phyloP scores from a whole-genome alignment of 2,113 vertebrate species.

The Leucosticte australis region DNA sequence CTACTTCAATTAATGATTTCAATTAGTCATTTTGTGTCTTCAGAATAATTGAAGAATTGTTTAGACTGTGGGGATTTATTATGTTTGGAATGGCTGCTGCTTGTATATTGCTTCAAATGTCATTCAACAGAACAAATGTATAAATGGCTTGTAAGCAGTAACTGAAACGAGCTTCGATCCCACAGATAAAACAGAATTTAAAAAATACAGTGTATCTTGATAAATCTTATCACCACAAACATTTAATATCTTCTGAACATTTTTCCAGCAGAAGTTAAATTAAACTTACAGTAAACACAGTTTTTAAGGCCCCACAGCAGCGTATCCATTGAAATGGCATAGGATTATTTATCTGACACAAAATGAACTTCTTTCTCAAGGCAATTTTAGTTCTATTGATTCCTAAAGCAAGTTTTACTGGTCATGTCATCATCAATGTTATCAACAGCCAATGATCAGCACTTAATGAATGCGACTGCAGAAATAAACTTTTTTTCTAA shows the following conservation, averaged over 20 bases:
- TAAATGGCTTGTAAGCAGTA: background rate
- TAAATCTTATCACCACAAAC: background rate
- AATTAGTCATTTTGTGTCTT: background rate
- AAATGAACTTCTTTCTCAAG: background rate
- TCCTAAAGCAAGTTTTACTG: background rate
- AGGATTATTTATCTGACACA: background rate
- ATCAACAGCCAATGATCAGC: background rate
- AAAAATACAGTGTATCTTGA: background rate
- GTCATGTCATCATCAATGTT: background rate
- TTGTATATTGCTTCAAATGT: background rate
- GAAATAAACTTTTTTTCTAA: background rate
- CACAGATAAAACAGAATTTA: background rate
- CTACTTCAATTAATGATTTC: background rate
- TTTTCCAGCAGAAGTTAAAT: background rate
- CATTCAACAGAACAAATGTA: background rate
- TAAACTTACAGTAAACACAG: background rate
- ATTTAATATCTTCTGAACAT: background rate
- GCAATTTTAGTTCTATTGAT: background rate
- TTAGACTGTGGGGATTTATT: background rate
- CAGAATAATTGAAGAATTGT: background rate
- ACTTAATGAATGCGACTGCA: background rate
- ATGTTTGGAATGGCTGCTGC: background rate
- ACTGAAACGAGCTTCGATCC: background rate
- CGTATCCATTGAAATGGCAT: fast-evolving
- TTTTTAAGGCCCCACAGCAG: background rate